These are phyloP conservation scores for Orchestia grillus DNA, from an alignment of 1,140 invertebrate species.

Conservation along the genomic window DNA sequence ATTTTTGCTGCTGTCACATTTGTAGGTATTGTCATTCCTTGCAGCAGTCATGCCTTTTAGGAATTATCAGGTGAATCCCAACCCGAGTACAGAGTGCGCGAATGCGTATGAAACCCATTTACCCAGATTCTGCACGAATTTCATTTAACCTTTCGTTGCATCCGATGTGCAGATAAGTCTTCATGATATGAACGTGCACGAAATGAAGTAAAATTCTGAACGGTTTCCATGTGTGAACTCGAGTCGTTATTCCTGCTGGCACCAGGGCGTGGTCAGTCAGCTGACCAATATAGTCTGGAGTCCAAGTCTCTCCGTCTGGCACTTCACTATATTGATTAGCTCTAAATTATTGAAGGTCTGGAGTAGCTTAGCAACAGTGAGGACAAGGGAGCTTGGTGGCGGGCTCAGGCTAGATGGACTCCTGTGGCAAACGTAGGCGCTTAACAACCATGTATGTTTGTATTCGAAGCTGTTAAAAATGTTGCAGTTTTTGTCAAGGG, in stretches of 20 bases:
- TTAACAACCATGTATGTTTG: no score
- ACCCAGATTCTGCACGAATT: no score
- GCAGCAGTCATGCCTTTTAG: no score
- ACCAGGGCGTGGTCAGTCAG: neutral
- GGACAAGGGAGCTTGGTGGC: neutral
- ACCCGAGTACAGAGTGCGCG: no score
- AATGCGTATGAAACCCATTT: no score
- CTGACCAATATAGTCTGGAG: neutral
- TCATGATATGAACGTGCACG: neutral
- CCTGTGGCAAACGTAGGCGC: no score
- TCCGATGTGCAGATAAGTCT: neutral
- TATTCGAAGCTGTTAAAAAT: no score
- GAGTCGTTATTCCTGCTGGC: neutral
- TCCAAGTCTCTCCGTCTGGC: neutral
- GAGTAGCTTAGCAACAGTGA: neutral
- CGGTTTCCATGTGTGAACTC: neutral
- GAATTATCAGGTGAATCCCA: no score
- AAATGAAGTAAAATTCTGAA: neutral
- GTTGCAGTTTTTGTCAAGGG: no score
- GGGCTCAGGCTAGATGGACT: neutral
- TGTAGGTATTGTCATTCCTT: no score
- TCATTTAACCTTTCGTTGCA: neutral
- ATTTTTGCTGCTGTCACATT: no score
- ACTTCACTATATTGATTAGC: neutral
- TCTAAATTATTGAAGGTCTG: neutral